Base-by-base conservation (phyloP, 2,888 invertebrate genomes). In the Caradrina clavipalpis region DNA sequence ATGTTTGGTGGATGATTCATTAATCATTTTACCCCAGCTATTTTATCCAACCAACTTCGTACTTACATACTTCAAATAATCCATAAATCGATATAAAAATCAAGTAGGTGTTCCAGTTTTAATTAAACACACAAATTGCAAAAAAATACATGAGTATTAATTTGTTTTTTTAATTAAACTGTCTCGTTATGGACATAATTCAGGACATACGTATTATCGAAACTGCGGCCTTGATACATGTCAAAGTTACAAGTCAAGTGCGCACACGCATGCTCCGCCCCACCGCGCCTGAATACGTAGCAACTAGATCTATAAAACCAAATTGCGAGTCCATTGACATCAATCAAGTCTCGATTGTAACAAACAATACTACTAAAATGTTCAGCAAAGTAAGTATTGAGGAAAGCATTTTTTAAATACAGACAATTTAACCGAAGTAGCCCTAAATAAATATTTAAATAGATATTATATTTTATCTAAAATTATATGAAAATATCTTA, bases 351-450 rank as follows among this genome's bases (percentile, higher is more conserved):
- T 73, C 73, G 76, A 79, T 81, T 71, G 64, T 75, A 73, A 63
- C 57, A 71, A 77, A 81, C 69, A 64, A 75, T 45, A 68, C 58
- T 73, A 65, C 56, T 69, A 86, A 84, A 70, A 88, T 89, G 89
- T 87, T 88, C 78, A 81, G 80, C 83, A 88, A 87, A 88, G 88
- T 88, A 61, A 86, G 86, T 86, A 42, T 22, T 31, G 0, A 15
- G 26, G 15, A 45, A 17, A 1, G 45, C 11, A n/a, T 45, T 45
- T 17, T 45, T 45, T 45, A 15, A 45, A 45, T 15, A 5, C 11
- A 39, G 11, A 11, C 7, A 26, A 26, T 26, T 3, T 26, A 26
- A 26, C 2, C 26, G 2, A 26, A 26, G n/a, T n/a, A 26, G 4
- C 26, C 26, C 4, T 26, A 31, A 31, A 35, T 8, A 35, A 35